Base-by-base conservation (phyloP, 1,140 invertebrate genomes). In the Leptinotarsa undecemlineata region DNA sequence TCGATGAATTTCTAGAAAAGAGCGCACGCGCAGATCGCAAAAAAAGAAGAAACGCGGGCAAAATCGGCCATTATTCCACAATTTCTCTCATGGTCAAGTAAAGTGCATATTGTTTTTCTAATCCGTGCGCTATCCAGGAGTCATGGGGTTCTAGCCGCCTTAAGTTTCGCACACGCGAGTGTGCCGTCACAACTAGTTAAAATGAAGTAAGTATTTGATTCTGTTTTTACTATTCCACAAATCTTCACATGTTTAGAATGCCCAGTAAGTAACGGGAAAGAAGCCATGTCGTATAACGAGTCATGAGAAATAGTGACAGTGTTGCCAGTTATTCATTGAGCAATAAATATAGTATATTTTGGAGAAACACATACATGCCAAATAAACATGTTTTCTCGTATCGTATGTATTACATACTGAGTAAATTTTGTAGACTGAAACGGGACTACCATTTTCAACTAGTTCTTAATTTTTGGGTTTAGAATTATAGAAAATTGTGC, bases 111-210 rank as follows among this genome's bases (percentile, higher is more conserved):
- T 76, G 62, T 61, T 68, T 76, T 75, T 78, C 74, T 74, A 51
- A 71, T 26, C 47, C 42, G 62, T 71, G 73, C 64, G 51, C 68
- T 19, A 57, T 68, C 70, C 73, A 67, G 70, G 13, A 23, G 74
- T 51, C 48, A 82, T 82, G 81, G 75, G 78, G 73, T 77, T 74
- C 74, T 82, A 82, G 81, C 74, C 60, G 69, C 68, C 15, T 48
- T 76, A 67, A 48, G 61, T 76, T 74, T 78, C 76, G 81, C 82
- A 83, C 82, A 83, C 82, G 76, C 75, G 79, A 78, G 82, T 83
- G 82, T 83, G 82, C 82, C 76, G 72, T 48, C 60, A 77, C 74
- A 77, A 61, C 71, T 71, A 77, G 72, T 73, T 78, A 75, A 77
- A 63, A 83, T 83, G 82, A 68, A 69, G 82, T 83, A 78, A 83